phyloP scores from a whole-genome alignment of 2,113 vertebrate species.

The Gallinago undulata region DNA sequence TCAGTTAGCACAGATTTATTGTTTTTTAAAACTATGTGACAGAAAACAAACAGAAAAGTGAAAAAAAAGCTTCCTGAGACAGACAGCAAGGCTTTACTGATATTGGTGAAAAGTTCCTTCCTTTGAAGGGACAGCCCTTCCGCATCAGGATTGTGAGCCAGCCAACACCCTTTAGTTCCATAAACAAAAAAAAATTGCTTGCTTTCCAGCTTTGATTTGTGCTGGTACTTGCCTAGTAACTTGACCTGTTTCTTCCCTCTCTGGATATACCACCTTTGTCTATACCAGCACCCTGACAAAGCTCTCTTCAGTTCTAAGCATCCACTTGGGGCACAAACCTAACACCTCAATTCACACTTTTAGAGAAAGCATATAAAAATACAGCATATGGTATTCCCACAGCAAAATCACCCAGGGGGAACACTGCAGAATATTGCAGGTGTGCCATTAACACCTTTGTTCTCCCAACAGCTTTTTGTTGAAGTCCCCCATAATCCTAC shows the following conservation, averaged over 20 bases:
- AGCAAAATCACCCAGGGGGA: neutral
- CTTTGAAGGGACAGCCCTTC: neutral
- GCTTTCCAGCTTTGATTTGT: neutral
- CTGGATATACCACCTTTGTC: neutral
- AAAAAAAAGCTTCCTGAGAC: neutral
- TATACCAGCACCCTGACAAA: neutral
- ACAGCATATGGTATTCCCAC: neutral
- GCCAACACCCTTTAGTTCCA: neutral
- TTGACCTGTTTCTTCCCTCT: fast-evolving
- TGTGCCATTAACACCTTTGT: neutral
- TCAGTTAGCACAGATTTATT: neutral
- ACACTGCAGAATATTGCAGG: neutral
- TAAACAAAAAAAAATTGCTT: neutral
- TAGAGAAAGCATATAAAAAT: neutral
- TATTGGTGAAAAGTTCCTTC: neutral
- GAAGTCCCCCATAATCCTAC: neutral
- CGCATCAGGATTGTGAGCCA: neutral
- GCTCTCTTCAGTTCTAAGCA: neutral
- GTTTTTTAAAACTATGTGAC: neutral
- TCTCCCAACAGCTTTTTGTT: neutral
- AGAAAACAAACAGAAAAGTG: neutral
- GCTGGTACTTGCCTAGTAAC: neutral
- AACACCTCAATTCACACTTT: neutral
- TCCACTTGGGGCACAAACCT: fast-evolving
- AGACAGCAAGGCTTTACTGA: neutral